Evolutionary conservation across 2,888 invertebrate species (phyloP), one percentile per base, ranked within the genome.

Genomic region (Endotricha flammealis): DNA sequence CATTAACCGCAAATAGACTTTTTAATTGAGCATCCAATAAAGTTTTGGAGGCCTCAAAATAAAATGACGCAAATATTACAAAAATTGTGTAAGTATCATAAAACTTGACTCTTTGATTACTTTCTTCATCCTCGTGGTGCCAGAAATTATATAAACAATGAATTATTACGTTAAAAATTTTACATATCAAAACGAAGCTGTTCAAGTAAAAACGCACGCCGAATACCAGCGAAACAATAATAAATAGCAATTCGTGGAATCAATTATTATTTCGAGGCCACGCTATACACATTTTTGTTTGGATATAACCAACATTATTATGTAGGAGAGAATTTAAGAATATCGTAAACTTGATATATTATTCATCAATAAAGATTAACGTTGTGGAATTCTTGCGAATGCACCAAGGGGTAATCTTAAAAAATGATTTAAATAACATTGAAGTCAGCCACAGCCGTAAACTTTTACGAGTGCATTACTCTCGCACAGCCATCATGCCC

Each of bases 401-500:
- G 43, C 50, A 53, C 43, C n/a, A n/a, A 6, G 8, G 39, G 50
- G 51, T 56, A 60, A 67, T 67, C 53, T 59, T 54, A 64, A 76
- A 79, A 75, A 72, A 76, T 69, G 63, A 77, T 75, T 78, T 72
- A 71, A 77, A 74, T 66, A 66, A 68, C 71, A 70, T 67, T 69
- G 64, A 63, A 60, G 63, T 58, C 73, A 69, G 67, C 65, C 64
- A 56, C 57, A 66, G 69, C 71, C 73, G 71, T 83, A 80, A 86
- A 83, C 70, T 66, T 85, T 86, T 81, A 86, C 73, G 85, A 82
- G 85, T 78, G 69, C 83, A 78, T 83, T 83, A 80, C 80, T 71
- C 83, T 79, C 76, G 41, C 57, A 59, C 64, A 67, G 66, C 59
- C 61, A 67, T 63, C 70, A 61, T 62, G 61, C 58, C 64, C 64